These are phyloP conservation scores for Dilophus febrilis DNA, from an alignment of 2,888 invertebrate genomes.

Conservation along the genomic window DNA sequence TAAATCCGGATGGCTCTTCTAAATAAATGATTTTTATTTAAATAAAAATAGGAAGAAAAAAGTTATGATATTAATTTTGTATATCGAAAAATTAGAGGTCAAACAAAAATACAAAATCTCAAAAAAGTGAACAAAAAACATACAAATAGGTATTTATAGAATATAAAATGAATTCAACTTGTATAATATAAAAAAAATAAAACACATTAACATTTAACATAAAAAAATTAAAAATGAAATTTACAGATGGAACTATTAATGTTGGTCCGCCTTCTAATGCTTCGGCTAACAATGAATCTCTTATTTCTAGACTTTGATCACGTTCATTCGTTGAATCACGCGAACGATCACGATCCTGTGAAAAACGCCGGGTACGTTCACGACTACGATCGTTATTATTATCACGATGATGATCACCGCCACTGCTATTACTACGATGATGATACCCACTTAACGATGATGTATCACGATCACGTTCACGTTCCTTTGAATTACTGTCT, in stretches of 20 bases:
- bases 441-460: slow-evolving; percentile 10
- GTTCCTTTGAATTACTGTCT: slow-evolving; percentile 27
- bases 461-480: slow-evolving; percentile 24
- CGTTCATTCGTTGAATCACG: slow-evolving; percentile 29
- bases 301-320: slow-evolving; percentile 46
- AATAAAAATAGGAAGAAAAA: background rate
- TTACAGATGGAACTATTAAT: slow-evolving; percentile 14
- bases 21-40: slow-evolving; percentile 2
- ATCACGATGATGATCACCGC: slow-evolving; percentile 12
- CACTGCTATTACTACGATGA: slow-evolving; percentile 21
- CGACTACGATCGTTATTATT: slow-evolving; percentile 10
- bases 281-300: slow-evolving; percentile 57
- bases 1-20: slow-evolving; percentile 38
- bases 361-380: slow-evolving; percentile 5
- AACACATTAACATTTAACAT: background rate
- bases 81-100: too few relatives aligned
- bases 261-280: slow-evolving; percentile 57
- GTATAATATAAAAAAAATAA: background rate
- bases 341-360: slow-evolving; percentile 13
- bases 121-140: background rate
- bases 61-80: too few relatives aligned
- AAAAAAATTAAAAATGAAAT: slow-evolving; percentile 2
- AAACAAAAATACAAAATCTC: background rate
- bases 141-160: background rate
- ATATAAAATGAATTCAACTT: too few relatives aligned